Evolutionary conservation across 2,113 vertebrate genomes (phyloP).

Genomic region (Cyphomyrus discorhynchus): DNA sequence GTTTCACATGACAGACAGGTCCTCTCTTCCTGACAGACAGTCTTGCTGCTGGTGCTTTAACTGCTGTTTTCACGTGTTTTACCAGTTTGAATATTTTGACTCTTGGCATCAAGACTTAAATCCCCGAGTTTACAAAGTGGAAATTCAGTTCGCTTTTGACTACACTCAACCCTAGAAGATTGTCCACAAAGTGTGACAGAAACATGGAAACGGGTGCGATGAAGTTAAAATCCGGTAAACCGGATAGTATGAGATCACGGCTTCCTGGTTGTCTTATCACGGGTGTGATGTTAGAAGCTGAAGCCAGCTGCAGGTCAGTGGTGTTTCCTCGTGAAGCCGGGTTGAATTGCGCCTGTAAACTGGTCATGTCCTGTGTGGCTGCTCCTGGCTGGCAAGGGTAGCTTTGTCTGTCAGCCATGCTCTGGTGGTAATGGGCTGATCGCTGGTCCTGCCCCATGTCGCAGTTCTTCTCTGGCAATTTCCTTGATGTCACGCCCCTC

Average conservation of each 20-base stretch:
- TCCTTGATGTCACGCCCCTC: slow-evolving; percentile 21
- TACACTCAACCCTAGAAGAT: not conserved
- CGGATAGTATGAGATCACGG: not conserved
- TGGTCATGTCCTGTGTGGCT: not conserved
- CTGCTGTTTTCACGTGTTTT: slow-evolving; percentile 4
- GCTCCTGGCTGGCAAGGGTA: not conserved
- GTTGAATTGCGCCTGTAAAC: slow-evolving; percentile 17
- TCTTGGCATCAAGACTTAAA: not conserved
- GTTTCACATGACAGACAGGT: not conserved
- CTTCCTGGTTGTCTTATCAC: not conserved
- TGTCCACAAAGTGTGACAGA: not conserved
- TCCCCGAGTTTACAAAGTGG: not conserved
- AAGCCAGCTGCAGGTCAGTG: not conserved
- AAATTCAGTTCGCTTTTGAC: not conserved
- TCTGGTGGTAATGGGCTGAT: slow-evolving; percentile 15
- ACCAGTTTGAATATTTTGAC: not conserved
- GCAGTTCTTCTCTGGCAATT: not conserved
- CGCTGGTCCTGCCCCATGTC: not conserved
- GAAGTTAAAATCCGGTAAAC: not conserved
- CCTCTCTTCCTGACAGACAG: not conserved
- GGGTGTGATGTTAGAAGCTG: not conserved
- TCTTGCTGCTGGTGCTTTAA: not conserved
- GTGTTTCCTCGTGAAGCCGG: slow-evolving; percentile 10
- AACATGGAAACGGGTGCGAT: not conserved
- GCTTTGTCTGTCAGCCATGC: slow-evolving; percentile 26